Percentiles rank a stretch among this genome's conserved stretches.
Evolutionary conservation across 1,140 invertebrate species (phyloP).

Genomic region (Drosophila ambigua): DNA sequence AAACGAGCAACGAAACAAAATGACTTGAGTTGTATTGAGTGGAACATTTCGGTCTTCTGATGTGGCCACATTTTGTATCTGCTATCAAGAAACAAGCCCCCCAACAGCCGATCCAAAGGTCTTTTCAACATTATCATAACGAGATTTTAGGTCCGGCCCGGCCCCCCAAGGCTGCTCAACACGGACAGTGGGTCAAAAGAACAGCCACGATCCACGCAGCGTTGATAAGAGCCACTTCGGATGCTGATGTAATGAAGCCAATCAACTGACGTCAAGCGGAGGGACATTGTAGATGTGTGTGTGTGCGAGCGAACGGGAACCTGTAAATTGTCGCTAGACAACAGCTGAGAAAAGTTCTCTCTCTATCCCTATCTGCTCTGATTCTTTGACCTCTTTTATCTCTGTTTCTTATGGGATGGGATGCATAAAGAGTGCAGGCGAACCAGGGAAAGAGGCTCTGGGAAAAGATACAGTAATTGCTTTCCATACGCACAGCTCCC

Average conservation of each 20-base stretch:
- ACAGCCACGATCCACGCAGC: constrained; percentile 14
- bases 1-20: constrained; percentile 37
- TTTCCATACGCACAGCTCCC: too few species aligned
- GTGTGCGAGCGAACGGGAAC: too few species aligned
- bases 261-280: too few species aligned
- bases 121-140: constrained; percentile 45
- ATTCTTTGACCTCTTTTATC: too few species aligned
- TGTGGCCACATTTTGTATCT: constrained; percentile 25
- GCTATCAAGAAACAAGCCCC: constrained; percentile 47
- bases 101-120: constrained; percentile 36
- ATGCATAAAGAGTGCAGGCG: too few species aligned
- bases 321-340: too few species aligned
- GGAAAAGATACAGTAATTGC: too few species aligned
- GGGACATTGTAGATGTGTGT: too few species aligned
- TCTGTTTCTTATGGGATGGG: too few species aligned
- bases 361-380: too few species aligned
- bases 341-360: too few species aligned
- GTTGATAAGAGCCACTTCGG: constrained; percentile 14
- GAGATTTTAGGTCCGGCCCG: constrained; percentile 49
- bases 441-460: too few species aligned
- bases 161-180: not conserved
- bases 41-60: constrained; percentile 29
- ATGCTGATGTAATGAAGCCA: constrained; percentile 24
- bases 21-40: constrained; percentile 23
- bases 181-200: constrained; percentile 51